Evolutionary conservation across 2,797 vertebrate species (phyloP).

Genomic region (Prionace glauca): DNA sequence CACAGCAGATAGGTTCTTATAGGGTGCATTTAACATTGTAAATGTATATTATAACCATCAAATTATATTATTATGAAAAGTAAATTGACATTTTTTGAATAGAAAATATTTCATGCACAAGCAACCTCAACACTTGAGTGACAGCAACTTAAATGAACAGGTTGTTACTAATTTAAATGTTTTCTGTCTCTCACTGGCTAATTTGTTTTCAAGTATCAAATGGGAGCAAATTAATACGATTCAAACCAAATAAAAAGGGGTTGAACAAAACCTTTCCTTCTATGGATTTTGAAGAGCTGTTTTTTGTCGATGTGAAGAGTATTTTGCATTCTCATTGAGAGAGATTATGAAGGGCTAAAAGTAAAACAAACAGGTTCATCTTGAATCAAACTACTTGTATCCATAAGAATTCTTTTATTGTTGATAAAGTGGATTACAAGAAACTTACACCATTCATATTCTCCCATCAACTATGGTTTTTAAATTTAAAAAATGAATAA

Average conservation of each 20-base stretch:
- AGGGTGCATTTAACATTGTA: not conserved
- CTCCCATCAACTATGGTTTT: not conserved
- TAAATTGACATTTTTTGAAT: not conserved
- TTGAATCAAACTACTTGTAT: not conserved
- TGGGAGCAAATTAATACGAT: not conserved
- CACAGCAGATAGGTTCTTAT: not conserved
- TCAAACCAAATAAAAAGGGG: not conserved
- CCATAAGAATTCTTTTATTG: not conserved
- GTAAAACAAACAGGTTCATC: not conserved
- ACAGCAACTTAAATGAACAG: not conserved
- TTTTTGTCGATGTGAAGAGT: not conserved
- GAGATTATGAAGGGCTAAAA: not conserved
- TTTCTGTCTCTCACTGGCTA: not conserved
- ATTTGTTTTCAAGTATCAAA: constrained; percentile 6
- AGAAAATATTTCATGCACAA: not conserved
- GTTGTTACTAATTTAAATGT: constrained; percentile 6
- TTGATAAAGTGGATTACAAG: not conserved
- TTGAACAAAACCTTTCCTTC: not conserved
- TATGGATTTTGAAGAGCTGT: not conserved
- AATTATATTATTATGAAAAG: constrained; percentile 15
- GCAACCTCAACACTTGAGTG: not conserved
- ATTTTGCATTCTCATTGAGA: not conserved
- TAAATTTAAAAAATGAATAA: not conserved
- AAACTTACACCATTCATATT: not conserved
- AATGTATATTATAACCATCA: not conserved